Conservation (phyloP, 2,113 vertebrate species). For the Ammodytes marinus region DNA sequence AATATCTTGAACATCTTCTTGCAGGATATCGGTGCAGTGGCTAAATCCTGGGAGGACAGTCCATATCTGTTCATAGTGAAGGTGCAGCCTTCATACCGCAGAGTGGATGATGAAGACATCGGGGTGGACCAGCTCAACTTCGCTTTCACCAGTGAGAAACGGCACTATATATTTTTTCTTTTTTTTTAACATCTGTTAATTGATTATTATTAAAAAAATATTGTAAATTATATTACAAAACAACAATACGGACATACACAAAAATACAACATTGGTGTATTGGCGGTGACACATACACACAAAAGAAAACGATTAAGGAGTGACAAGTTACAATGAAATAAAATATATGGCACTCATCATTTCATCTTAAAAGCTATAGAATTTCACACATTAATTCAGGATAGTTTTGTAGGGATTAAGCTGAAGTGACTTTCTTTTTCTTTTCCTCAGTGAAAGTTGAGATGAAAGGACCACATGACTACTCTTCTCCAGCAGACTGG, state of each 20-base stretch:
- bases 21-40: constrained; percentile 88
- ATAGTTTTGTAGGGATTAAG: background rate
- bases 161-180: no score
- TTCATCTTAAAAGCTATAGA: background rate
- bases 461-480: constrained; percentile 93
- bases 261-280: no score
- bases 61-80: constrained; percentile 95
- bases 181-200: no score
- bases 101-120: constrained; percentile 52
- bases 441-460: constrained; percentile 89
- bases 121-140: constrained; percentile 46
- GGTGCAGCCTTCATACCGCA: constrained; percentile 72
- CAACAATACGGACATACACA: no score
- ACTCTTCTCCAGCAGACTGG: constrained; percentile 94
- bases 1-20: background rate
- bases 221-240: no score
- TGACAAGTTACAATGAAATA: no score
- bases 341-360: background rate
- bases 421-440: background rate
- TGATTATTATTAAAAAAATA: no score
- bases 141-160: constrained; percentile 78
- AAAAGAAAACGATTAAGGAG: no score
- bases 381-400: background rate
- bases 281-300: no score
- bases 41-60: constrained; percentile 93